phyloP scores from a whole-genome alignment of 2,888 invertebrate genomes.

The Plutella xylostella region DNA sequence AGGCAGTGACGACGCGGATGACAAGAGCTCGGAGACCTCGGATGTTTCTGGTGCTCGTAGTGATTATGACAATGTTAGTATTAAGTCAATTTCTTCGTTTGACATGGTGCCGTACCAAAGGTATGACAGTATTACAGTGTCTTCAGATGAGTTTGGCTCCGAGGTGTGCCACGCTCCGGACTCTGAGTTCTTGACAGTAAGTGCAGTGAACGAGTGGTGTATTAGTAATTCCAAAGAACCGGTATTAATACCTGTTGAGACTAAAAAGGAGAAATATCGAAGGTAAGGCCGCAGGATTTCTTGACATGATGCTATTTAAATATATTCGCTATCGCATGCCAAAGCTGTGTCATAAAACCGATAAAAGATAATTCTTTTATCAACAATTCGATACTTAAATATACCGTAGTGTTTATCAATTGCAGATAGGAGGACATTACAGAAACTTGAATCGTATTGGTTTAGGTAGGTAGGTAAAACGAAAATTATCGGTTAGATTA shows the following conservation, averaged over 20 bases:
- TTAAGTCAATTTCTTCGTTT: slow-evolving; percentile 60
- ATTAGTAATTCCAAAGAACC: slow-evolving; percentile 53
- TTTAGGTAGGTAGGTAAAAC: no score
- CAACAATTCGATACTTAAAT: not conserved
- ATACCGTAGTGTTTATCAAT: not conserved
- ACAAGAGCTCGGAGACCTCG: slow-evolving; percentile 41
- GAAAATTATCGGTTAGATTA: no score
- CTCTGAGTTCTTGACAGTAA: slow-evolving; percentile 58
- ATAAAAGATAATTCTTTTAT: slow-evolving; percentile 35
- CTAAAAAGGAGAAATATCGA: slow-evolving; percentile 65
- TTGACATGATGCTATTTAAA: slow-evolving; percentile 25
- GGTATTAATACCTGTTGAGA: slow-evolving; percentile 53
- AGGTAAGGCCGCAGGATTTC: slow-evolving; percentile 54
- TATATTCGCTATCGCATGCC: slow-evolving; percentile 45
- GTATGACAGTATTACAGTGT: slow-evolving; percentile 63
- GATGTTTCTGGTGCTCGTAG: slow-evolving; percentile 47
- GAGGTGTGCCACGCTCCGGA: slow-evolving; percentile 62
- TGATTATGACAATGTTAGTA: slow-evolving; percentile 64
- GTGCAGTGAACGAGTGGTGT: slow-evolving; percentile 67
- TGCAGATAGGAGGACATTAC: not conserved
- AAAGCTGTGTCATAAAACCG: slow-evolving; percentile 39
- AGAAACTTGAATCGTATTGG: no score
- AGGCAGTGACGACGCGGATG: slow-evolving; percentile 37
- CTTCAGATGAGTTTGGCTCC: slow-evolving; percentile 63
- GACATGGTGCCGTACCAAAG: slow-evolving; percentile 64